These are phyloP conservation scores for Rhea pennata DNA, from an alignment of 2,113 vertebrate species.

Conservation along the genomic window DNA sequence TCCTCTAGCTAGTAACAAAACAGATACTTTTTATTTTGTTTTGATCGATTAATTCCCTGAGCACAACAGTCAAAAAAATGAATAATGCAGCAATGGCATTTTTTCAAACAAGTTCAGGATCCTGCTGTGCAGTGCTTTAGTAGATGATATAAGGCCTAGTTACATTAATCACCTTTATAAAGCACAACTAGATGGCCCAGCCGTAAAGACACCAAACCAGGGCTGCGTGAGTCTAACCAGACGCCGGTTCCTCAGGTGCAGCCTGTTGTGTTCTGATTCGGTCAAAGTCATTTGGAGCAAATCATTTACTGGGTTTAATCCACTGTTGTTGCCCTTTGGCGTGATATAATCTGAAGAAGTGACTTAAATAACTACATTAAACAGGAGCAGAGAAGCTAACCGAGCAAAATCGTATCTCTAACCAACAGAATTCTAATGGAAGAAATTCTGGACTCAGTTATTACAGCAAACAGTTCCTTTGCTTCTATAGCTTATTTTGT, in stretches of 20 bases:
- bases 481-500: not conserved
- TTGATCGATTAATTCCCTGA: not conserved
- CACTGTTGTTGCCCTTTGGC: not conserved
- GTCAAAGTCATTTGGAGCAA: not conserved
- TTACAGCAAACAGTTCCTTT: not conserved
- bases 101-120: not conserved
- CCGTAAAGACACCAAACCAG: not conserved
- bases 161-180: not conserved
- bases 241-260: not conserved
- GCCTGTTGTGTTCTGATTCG: slow-evolving; percentile 5
- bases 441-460: not conserved
- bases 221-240: not conserved
- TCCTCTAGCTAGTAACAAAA: not conserved
- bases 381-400: not conserved
- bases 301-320: not conserved
- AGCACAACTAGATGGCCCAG: not conserved
- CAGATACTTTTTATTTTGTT: not conserved
- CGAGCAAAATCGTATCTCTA: not conserved
- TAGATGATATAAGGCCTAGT: not conserved
- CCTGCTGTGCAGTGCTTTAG: not conserved
- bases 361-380: not conserved
- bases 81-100: slow-evolving; percentile 2
- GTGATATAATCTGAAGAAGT: not conserved
- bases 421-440: not conserved
- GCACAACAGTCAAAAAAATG: not conserved